A percentile compares a stretch with the other conserved stretches of the same genome.
These are phyloP conservation scores for Oxygymnocypris stewartii DNA, from an alignment of 2,113 vertebrate genomes.

Conservation along the genomic window DNA sequence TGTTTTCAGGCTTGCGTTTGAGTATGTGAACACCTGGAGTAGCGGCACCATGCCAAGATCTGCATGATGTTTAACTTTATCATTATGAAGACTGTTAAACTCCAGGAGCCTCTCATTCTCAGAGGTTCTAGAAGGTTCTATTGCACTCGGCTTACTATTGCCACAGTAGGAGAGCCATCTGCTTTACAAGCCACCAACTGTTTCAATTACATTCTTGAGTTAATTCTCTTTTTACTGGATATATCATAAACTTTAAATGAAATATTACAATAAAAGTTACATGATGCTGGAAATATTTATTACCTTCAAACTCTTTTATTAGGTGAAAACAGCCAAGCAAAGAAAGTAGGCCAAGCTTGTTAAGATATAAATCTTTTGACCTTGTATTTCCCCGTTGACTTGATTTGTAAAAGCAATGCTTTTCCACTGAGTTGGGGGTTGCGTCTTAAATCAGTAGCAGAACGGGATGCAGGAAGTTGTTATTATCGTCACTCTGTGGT, in stretches of 20 bases:
- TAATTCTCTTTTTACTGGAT: not conserved
- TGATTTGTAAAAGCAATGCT: slow-evolving; percentile 7
- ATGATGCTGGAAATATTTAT: not conserved
- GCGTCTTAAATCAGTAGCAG: slow-evolving; percentile 7
- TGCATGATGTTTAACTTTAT: slow-evolving; percentile 6
- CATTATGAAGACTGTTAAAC: slow-evolving; percentile 26
- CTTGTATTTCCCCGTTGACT: not conserved
- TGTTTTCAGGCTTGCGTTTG: not conserved
- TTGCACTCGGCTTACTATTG: not conserved
- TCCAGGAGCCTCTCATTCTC: not conserved
- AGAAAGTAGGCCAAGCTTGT: not conserved
- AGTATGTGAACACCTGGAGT: slow-evolving; percentile 20
- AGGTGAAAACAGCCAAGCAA: not conserved
- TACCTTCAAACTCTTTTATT: not conserved
- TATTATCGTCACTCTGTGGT: slow-evolving; percentile 25
- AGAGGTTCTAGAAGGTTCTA: not conserved
- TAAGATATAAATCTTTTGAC: not conserved
- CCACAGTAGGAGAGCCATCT: not conserved
- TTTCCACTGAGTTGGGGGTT: slow-evolving; percentile 9
- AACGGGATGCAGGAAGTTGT: slow-evolving; percentile 30
- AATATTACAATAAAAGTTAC: not conserved
- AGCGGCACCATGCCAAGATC: not conserved
- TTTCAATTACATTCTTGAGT: not conserved
- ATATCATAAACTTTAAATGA: not conserved
- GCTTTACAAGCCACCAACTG: not conserved